Evolutionary conservation across 37 sponge, comb jelly and placozoan species (phyloP), one percentile per base, ranked within the genome.

Genomic region (Spongilla lacustris): DNA sequence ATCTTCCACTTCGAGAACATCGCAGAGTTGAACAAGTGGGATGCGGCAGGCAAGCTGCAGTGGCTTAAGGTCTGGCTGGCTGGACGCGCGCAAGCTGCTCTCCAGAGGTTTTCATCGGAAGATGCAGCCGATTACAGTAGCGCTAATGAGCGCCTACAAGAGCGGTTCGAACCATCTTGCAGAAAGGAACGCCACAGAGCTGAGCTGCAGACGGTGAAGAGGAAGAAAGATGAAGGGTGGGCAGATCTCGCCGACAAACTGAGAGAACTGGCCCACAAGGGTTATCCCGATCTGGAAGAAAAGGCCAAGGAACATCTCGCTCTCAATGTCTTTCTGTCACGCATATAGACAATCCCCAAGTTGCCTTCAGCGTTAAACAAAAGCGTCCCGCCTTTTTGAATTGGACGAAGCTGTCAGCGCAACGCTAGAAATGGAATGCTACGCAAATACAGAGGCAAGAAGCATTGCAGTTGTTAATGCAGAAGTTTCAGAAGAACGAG

Each of bases 51-150:
- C 22, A 74, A 74, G 30, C 5, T 74, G 75, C 32, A 74, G 22
- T 74, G 75, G 75, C 32, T 74, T 36, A 74, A 74, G 75, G 75
- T 74, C 23, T 27, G 75, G 36, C 31, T 74, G 75, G 75, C 75
- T 36, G 75, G 75, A 27, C 32, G 75, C 36, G 31, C 75, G 36
- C 75, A 74, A 36, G 35, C 32, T 26, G 75, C 75, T 23, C 35
- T 74, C 35, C 75, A 74, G 35, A 74, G 75, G 32, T 74, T 74
- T 33, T 28, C 75, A 28, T 28, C 32, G 75, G 30, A 23, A 27
- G 27, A 33, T 17, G 36, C 23, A 74, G 75, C 75, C 35, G 31
- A 74, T 74, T 74, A 74, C 35, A 36, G 35, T 22, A 27, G 75
- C 31, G 29, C 10, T 70, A 70, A 70, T 4, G 71, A 70, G 29